phyloP scores from a whole-genome alignment of 2,888 invertebrate species.

The Tipula vernalis region DNA sequence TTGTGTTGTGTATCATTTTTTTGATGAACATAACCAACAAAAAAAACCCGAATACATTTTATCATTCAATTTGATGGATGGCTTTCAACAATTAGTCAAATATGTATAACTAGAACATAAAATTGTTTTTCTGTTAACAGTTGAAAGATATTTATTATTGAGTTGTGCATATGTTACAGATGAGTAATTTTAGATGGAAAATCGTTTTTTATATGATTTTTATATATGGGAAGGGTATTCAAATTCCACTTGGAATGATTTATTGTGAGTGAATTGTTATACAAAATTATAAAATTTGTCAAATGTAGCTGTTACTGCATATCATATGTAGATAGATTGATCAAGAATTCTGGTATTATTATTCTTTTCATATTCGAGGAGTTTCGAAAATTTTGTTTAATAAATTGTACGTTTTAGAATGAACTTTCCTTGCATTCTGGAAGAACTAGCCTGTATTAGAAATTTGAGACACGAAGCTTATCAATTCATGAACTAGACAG shows the following conservation, averaged over 20 bases:
- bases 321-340: too few relatives aligned
- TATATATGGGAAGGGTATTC: neutral
- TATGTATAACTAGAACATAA: neutral
- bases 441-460: too few relatives aligned
- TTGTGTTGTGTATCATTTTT: neutral
- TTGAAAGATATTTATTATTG: neutral
- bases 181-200: neutral
- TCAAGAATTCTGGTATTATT: too few relatives aligned
- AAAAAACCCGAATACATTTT: neutral
- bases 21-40: neutral
- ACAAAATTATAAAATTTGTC: too few relatives aligned
- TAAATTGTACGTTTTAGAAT: too few relatives aligned
- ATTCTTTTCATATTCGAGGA: too few relatives aligned
- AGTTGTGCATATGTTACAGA: neutral
- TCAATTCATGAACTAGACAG: too few relatives aligned
- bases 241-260: neutral
- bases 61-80: neutral
- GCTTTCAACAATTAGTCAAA: neutral
- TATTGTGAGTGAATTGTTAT: neutral
- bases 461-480: too few relatives aligned
- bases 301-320: too few relatives aligned
- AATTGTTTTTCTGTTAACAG: neutral
- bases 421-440: too few relatives aligned
- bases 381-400: too few relatives aligned
- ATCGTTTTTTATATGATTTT: neutral